Base-by-base conservation (phyloP, 1,140 invertebrate genomes). In the Pogonomyrmex californicus region DNA sequence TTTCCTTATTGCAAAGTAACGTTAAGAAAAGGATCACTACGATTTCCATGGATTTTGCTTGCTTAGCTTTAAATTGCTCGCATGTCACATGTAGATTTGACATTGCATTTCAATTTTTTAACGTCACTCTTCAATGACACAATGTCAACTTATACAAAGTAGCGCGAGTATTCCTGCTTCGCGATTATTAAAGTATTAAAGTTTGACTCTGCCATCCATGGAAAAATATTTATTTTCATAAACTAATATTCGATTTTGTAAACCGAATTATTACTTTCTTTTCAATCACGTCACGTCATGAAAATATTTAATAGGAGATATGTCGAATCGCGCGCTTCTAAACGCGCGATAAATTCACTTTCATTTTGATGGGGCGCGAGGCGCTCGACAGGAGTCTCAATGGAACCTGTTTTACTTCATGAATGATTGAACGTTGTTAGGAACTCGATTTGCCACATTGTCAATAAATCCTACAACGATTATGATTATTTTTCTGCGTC, bases 341-440 rank as follows among this genome's bases (percentile, higher is more conserved):
- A 23, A 23, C 23, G 23, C 23, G 23, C 23, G 23, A 47, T 73
- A 47, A 75, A 73, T 82, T 82, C 51, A 17, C 54, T 47, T 60
- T 62, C 41, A 60, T 75, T 73, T 83, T 36, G 54, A 54, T 33
- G 23, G 23, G 23, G 23, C 23, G 49, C 77, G 14, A 14, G 36
- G 7, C 30, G 54, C 79, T 44, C 41, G 51, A 82, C 77, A 12
- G 17, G 68, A 47, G 51, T 12, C 51, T 82, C 79, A 82, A 82
- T 71, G 66, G 51, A 82, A 82, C 65, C 79, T 82, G 79, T 73
- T 82, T 71, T 47, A 30, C 79, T 60, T 73, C 79, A 73, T 82
- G 66, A 73, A 73, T 73, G 79, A 82, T 82, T 73, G 51, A 82
- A 82, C 79, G 38, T 73, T 41, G 66, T 54, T 30, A 66, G 23